These are phyloP conservation scores for Eupristina koningsbergeri DNA, from an alignment of 1,140 invertebrate species.

Conservation along the genomic window DNA sequence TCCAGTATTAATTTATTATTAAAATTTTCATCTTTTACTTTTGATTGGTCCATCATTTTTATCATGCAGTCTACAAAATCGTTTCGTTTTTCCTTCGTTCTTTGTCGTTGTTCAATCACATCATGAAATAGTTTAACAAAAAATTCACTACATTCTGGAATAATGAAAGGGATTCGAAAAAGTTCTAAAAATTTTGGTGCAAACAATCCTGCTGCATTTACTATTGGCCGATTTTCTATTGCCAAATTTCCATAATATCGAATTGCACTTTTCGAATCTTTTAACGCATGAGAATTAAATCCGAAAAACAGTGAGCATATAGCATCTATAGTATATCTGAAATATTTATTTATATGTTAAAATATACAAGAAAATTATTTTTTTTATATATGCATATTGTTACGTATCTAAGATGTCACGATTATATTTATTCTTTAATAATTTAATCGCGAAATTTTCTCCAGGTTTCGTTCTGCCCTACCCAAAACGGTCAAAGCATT, in stretches of 20 bases:
- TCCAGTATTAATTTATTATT: no score
- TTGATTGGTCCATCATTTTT: conserved; percentile 58
- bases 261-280: conserved; percentile 58
- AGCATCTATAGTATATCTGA: conserved; percentile 75
- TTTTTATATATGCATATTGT: no score
- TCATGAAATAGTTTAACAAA: conserved; percentile 58
- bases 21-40: not conserved
- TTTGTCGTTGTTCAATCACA: conserved; percentile 55
- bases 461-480: no score
- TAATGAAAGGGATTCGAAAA: not conserved
- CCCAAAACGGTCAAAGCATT: no score
- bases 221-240: conserved; percentile 26
- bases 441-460: no score
- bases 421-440: no score
- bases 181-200: not conserved
- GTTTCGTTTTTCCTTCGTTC: conserved; percentile 57
- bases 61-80: conserved; percentile 65
- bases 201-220: not conserved
- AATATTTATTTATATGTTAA: not conserved
- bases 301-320: conserved; percentile 76
- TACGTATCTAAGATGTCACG: no score
- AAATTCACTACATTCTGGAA: conserved; percentile 54
- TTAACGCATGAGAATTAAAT: conserved; percentile 67
- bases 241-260: not conserved
- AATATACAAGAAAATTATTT: no score